Evolutionary conservation across 2,797 vertebrate species (phyloP).

Genomic region (Myripristis jacobus): DNA sequence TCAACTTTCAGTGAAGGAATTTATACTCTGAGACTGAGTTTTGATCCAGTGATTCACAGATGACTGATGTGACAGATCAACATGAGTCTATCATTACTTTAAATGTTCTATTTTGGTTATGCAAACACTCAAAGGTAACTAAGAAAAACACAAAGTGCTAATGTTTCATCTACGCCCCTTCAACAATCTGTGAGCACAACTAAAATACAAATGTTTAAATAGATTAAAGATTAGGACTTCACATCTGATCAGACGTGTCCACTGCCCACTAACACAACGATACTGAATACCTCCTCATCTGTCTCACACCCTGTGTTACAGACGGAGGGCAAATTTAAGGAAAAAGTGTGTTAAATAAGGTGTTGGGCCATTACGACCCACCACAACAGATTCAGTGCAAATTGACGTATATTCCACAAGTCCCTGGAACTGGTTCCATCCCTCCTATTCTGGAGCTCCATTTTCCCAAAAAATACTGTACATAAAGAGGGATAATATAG

Average conservation of each 20-base stretch:
- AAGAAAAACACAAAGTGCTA: conserved; percentile 20
- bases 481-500: too few species aligned
- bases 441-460: too few species aligned
- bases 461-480: too few species aligned
- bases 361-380: too few species aligned
- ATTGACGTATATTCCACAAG: too few species aligned
- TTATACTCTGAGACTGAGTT: too few species aligned
- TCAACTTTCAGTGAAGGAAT: too few species aligned
- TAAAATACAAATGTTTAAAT: conserved; percentile 52
- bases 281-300: conserved; percentile 6
- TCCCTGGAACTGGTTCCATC: too few species aligned
- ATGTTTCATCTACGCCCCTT: conserved; percentile 31
- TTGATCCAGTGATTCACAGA: too few species aligned
- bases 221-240: conserved; percentile 49
- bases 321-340: too few species aligned
- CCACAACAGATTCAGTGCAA: too few species aligned
- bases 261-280: not conserved
- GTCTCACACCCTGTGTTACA: not conserved
- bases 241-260: not conserved
- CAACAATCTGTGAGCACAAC: conserved; percentile 41
- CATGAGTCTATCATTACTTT: conserved; percentile 12
- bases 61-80: conserved; percentile 20
- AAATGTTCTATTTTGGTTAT: conserved; percentile 43
- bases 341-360: too few species aligned
- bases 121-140: conserved; percentile 12